Conservation (phyloP, 2,888 invertebrate genomes). For the Synergus itoensis region DNA sequence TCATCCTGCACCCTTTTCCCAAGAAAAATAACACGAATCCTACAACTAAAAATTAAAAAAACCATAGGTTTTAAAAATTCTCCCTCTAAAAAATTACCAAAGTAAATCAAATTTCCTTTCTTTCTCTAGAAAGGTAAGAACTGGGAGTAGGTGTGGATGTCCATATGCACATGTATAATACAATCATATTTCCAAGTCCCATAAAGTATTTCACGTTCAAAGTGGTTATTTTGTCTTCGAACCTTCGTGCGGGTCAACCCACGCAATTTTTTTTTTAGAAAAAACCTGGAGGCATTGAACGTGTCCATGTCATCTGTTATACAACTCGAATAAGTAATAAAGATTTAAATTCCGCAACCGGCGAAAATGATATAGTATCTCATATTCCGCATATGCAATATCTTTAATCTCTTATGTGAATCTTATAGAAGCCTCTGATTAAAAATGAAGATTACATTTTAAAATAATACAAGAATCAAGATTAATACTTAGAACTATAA, state of each 20-base stretch:
- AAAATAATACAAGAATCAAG: neutral
- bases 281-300: neutral
- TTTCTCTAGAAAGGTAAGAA: neutral
- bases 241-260: neutral
- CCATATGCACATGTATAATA: neutral
- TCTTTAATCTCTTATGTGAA: neutral
- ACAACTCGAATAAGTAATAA: neutral
- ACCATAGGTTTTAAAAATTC: neutral
- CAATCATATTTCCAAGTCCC: neutral
- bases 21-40: neutral
- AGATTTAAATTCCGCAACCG: neutral
- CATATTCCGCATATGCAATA: neutral
- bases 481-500: neutral
- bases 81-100: no score
- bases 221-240: neutral
- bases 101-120: no score
- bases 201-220: neutral
- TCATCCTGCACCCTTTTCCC: neutral
- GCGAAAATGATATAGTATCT: neutral
- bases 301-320: neutral
- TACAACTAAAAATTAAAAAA: neutral
- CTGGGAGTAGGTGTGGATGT: neutral
- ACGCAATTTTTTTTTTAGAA: neutral
- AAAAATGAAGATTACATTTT: neutral
- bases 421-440: neutral